Conservation (phyloP, 2,888 invertebrate genomes). For the Sthenelais limicola region DNA sequence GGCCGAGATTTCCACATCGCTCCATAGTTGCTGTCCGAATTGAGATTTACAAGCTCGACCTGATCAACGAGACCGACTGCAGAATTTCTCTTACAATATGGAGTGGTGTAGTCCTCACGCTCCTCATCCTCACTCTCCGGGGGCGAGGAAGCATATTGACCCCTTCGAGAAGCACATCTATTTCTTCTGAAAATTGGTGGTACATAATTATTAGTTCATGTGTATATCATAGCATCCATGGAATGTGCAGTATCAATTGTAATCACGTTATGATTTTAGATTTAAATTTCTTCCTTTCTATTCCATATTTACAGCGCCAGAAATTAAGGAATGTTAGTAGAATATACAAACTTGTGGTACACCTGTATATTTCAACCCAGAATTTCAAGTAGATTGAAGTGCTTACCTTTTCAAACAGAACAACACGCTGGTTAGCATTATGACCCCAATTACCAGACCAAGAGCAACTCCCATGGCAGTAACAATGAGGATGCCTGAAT, state of each 20-base stretch:
- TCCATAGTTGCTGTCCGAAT: conserved; percentile 34
- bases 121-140: conserved; percentile 40
- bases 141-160: conserved; percentile 25
- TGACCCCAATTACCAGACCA: conserved; percentile 44
- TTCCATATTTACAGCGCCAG: too few relatives aligned
- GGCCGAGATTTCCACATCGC: conserved; percentile 41
- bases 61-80: conserved; percentile 30
- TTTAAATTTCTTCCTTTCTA: too few relatives aligned
- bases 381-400: not conserved
- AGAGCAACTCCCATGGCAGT: conserved; percentile 52
- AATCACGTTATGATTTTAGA: too few relatives aligned
- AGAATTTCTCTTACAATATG: conserved; percentile 38
- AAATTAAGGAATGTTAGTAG: too few relatives aligned
- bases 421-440: conserved; percentile 38
- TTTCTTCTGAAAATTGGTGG: conserved; percentile 22
- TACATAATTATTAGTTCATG: not conserved
- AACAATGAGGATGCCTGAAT: conserved; percentile 50
- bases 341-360: too few relatives aligned
- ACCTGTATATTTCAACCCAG: too few relatives aligned
- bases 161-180: conserved; percentile 3
- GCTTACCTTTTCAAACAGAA: conserved; percentile 41
- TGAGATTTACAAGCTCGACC: conserved; percentile 41
- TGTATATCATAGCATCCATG: not conserved
- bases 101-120: conserved; percentile 33
- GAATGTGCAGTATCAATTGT: not conserved